Conservation (phyloP, 2,797 vertebrate species). For the Cyclopterus lumpus region DNA sequence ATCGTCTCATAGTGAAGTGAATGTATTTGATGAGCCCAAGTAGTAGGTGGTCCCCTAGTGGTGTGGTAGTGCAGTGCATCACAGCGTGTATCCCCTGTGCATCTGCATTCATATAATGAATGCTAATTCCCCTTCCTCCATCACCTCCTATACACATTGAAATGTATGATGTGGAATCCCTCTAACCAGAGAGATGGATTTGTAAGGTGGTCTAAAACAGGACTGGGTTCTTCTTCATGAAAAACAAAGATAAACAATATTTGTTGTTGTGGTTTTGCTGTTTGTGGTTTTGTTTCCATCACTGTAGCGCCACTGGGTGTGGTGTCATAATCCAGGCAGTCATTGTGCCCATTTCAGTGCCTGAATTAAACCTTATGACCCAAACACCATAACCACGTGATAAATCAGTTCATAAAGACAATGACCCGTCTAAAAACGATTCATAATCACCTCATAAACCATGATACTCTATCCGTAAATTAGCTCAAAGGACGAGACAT, state of each 20-base stretch:
- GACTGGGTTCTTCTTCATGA: slow-evolving; percentile 23
- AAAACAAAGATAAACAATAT: background rate
- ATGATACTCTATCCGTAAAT: slow-evolving; percentile 57
- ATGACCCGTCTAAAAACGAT: slow-evolving; percentile 58
- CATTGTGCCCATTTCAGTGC: slow-evolving; percentile 63
- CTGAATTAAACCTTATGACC: slow-evolving; percentile 52
- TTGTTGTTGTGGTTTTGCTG: slow-evolving; percentile 21
- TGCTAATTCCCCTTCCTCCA: slow-evolving; percentile 40
- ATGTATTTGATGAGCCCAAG: slow-evolving; percentile 44
- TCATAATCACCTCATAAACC: slow-evolving; percentile 71
- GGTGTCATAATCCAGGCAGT: slow-evolving; percentile 33
- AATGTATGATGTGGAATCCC: slow-evolving; percentile 1
- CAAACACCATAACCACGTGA: slow-evolving; percentile 57
- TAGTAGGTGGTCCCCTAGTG: slow-evolving; percentile 52
- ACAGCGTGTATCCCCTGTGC: slow-evolving; percentile 21
- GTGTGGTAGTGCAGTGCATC: slow-evolving; percentile 56
- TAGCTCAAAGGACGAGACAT: slow-evolving; percentile 57
- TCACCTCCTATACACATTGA: slow-evolving; percentile 49
- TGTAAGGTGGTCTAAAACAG: slow-evolving; percentile 48
- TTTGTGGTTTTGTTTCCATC: slow-evolving; percentile 32
- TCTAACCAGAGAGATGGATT: slow-evolving; percentile 27
- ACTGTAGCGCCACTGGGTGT: slow-evolving; percentile 22
- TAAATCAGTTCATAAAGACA: slow-evolving; percentile 73
- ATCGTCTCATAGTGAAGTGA: slow-evolving; percentile 45
- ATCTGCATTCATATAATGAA: slow-evolving; percentile 45